A percentile compares a stretch with the other conserved stretches of the same genome.
phyloP scores from a whole-genome alignment of 2,113 vertebrate species.

The Leptocoma aspasia region DNA sequence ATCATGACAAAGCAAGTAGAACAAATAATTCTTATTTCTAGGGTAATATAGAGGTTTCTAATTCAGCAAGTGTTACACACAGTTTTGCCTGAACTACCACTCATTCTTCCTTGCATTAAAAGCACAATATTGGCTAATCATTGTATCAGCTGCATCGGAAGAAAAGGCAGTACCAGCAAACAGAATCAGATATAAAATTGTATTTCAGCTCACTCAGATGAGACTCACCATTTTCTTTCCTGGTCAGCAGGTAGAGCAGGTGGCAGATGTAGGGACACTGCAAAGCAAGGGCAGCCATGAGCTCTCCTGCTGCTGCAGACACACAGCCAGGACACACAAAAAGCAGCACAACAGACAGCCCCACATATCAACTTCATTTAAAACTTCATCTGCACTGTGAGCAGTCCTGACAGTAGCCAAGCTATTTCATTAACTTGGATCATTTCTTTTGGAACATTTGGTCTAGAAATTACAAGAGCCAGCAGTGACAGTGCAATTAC shows the following conservation, averaged over 20 bases:
- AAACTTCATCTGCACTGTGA: neutral
- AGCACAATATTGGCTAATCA: neutral
- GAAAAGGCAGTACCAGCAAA: neutral
- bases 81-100: neutral
- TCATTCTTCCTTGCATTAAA: neutral
- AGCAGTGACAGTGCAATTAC: neutral
- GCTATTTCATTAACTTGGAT: neutral
- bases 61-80: neutral
- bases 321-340: neutral
- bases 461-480: neutral
- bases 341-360: neutral
- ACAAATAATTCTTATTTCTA: neutral
- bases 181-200: neutral
- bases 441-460: neutral
- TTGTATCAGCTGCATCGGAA: neutral
- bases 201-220: neutral
- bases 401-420: neutral
- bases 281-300: conserved; percentile 53
- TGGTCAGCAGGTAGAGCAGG: conserved; percentile 89
- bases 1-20: neutral
- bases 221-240: conserved; percentile 85
- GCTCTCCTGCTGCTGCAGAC: neutral
- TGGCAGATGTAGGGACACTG: conserved; percentile 90
- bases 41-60: neutral
- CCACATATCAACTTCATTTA: neutral